A percentile compares a stretch with the other conserved stretches of the same genome.
These are phyloP conservation scores for Philopotamus ludificatus DNA, from an alignment of 1,140 invertebrate genomes.

Conservation along the genomic window DNA sequence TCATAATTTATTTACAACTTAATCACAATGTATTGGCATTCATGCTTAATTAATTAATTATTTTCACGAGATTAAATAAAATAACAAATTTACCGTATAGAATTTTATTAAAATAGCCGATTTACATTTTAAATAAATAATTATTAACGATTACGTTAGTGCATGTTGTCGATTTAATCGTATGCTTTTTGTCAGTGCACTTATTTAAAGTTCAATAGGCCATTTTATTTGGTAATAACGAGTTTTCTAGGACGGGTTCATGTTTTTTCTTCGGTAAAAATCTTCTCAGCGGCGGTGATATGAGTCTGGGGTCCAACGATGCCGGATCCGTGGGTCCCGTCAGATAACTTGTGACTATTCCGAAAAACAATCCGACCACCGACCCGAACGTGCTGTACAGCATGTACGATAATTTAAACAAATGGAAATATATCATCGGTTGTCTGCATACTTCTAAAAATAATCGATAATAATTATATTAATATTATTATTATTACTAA, in stretches of 20 bases:
- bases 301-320: slow-evolving; percentile 59
- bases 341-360: slow-evolving; percentile 64
- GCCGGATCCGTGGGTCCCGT: slow-evolving; percentile 61
- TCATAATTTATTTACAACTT: no score
- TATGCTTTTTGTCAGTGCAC: no score
- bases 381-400: slow-evolving; percentile 51
- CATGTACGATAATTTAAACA: slow-evolving; percentile 33
- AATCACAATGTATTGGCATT: no score
- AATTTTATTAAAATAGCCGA: not conserved
- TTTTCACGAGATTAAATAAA: no score
- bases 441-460: not conserved
- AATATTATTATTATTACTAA: no score
- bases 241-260: not conserved
- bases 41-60: no score
- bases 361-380: slow-evolving; percentile 63
- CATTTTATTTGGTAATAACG: not conserved
- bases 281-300: slow-evolving; percentile 53
- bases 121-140: no score
- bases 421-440: slow-evolving; percentile 24
- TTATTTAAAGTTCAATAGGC: no score
- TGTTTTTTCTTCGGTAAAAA: slow-evolving; percentile 31
- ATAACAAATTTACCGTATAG: no score
- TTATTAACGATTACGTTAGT: no score
- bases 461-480: not conserved
- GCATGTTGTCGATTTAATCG: no score